These are phyloP conservation scores for Scopus umbretta DNA, from an alignment of 2,113 vertebrate species.

Conservation along the genomic window DNA sequence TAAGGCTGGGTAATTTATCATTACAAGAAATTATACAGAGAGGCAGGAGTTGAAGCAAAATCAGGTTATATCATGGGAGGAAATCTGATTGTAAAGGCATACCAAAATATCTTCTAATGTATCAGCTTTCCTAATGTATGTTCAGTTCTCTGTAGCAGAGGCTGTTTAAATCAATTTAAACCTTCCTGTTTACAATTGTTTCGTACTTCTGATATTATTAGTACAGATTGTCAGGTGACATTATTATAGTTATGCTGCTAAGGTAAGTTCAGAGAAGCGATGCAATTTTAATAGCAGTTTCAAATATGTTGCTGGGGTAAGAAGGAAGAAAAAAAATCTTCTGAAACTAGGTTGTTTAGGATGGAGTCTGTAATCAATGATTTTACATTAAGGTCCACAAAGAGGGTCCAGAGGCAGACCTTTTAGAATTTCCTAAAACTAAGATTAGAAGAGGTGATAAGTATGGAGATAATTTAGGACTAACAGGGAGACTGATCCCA, in stretches of 20 bases:
- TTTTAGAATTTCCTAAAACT: not conserved
- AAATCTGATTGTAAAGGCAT: slow-evolving; percentile 1
- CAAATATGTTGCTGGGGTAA: not conserved
- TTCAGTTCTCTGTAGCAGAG: not conserved
- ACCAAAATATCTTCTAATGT: not conserved
- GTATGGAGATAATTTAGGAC: not conserved
- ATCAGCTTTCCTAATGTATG: not conserved
- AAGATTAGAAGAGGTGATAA: not conserved
- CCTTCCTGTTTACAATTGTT: not conserved
- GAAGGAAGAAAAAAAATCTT: not conserved
- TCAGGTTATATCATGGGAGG: not conserved
- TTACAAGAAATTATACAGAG: not conserved
- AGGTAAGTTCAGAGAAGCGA: not conserved
- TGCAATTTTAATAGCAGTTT: not conserved
- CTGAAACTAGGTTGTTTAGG: not conserved
- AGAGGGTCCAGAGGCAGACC: not conserved
- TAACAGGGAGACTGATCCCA: not conserved
- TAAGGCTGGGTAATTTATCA: not conserved
- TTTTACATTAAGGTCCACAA: not conserved
- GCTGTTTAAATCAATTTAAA: not conserved
- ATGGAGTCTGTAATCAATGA: not conserved
- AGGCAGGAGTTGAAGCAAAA: slow-evolving; percentile 15
- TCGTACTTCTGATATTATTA: not conserved
- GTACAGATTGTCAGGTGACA: not conserved
- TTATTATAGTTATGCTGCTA: not conserved